Conservation (phyloP, 2,113 vertebrate genomes). For the Corydoras maculifer region DNA sequence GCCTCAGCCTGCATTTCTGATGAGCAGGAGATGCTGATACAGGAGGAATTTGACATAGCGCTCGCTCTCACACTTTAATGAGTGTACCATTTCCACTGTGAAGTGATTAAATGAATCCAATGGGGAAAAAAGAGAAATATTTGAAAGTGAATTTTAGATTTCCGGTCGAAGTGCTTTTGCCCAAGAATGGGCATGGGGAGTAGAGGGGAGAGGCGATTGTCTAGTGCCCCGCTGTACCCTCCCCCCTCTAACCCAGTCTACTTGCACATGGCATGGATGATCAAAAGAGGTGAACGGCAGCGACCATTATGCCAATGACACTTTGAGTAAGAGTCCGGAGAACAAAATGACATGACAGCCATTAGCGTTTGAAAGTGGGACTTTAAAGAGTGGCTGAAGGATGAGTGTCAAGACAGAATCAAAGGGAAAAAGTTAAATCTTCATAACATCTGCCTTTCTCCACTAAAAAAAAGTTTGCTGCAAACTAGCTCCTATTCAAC, state of each 20-base stretch:
- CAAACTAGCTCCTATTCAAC: constrained; percentile 58
- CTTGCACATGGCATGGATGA: constrained; percentile 67
- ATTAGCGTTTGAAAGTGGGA: constrained; percentile 77
- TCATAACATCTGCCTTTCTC: constrained; percentile 62
- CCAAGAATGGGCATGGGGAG: constrained; percentile 53
- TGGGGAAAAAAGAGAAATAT: constrained; percentile 62
- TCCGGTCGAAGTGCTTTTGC: constrained; percentile 63
- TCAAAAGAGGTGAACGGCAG: constrained; percentile 75
- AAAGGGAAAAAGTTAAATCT: constrained; percentile 75
- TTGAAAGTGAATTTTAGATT: constrained; percentile 69
- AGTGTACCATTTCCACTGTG: constrained; percentile 55
- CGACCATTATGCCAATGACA: constrained; percentile 79
- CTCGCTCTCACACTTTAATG: constrained; percentile 59
- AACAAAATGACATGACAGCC: constrained; percentile 75
- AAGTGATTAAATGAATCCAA: constrained; percentile 63
- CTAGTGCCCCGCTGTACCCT: constrained; percentile 34
- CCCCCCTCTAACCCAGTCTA: constrained; percentile 55
- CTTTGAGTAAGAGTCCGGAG: constrained; percentile 78
- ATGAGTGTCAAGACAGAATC: constrained; percentile 74
- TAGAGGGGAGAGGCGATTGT: constrained; percentile 52
- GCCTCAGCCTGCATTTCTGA: constrained; percentile 43
- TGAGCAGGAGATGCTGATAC: constrained; percentile 63
- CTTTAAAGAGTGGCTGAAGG: constrained; percentile 77
- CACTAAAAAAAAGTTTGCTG: constrained; percentile 57
- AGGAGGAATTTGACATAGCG: constrained; percentile 43